Conservation (phyloP, 2,797 vertebrate genomes). For the Cyclura pinguis region DNA sequence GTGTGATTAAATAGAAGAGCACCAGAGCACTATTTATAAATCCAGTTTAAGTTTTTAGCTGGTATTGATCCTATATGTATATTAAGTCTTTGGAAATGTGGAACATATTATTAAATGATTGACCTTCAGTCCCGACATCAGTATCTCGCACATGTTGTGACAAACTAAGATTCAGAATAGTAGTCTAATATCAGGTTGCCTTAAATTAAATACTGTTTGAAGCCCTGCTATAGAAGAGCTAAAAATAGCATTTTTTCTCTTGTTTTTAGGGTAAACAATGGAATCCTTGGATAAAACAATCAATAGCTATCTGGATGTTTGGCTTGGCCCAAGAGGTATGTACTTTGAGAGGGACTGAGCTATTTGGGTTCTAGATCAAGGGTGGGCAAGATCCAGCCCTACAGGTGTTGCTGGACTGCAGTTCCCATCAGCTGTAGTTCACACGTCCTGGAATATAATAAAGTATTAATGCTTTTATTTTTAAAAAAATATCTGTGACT, state of each 20-base stretch:
- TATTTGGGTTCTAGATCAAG: no score
- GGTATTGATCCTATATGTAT: background rate
- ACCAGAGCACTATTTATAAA: background rate
- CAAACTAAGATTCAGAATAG: background rate
- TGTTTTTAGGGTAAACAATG: conserved; percentile 86
- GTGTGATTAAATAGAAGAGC: background rate
- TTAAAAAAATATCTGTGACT: background rate
- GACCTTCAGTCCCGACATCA: no score
- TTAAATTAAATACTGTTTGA: background rate
- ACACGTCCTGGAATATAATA: background rate
- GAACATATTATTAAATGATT: background rate
- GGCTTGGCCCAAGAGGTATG: conserved; percentile 96
- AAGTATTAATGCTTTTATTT: background rate
- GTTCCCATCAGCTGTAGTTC: background rate
- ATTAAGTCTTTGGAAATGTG: background rate
- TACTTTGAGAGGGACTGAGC: conserved; percentile 20
- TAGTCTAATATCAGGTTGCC: background rate
- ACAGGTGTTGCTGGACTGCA: background rate
- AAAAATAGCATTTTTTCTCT: conserved; percentile 52
- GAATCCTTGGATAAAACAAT: conserved; percentile 90
- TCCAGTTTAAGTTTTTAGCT: background rate
- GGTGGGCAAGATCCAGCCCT: no score
- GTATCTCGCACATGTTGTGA: background rate
- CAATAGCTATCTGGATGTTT: conserved; percentile 89
- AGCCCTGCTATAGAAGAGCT: background rate